These are phyloP conservation scores for Dermolepida albohirtum DNA, from an alignment of 2,888 invertebrate genomes.

Conservation along the genomic window DNA sequence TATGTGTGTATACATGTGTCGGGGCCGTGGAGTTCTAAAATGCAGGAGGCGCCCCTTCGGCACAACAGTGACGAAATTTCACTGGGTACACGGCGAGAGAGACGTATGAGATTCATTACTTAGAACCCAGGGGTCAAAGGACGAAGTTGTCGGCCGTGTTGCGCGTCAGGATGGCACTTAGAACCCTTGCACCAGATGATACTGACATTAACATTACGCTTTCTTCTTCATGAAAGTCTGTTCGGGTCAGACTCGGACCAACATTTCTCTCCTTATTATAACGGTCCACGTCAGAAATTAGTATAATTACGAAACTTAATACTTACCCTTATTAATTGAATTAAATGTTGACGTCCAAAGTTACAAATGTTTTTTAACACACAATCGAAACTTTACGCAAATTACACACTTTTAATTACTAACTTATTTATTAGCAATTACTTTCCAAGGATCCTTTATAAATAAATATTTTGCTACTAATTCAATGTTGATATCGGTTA, in stretches of 20 bases:
- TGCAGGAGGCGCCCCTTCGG: slow-evolving; percentile 38
- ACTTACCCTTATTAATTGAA: background rate
- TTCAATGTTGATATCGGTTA: too few relatives aligned
- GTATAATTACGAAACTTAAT: slow-evolving; percentile 4
- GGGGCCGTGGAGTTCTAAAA: slow-evolving; percentile 27
- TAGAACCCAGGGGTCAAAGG: slow-evolving; percentile 48
- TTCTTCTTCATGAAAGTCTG: slow-evolving; percentile 21
- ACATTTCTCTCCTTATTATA: slow-evolving; percentile 17
- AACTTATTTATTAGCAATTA: too few relatives aligned
- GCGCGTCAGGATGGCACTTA: slow-evolving; percentile 45
- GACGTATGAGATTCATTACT: slow-evolving; percentile 50
- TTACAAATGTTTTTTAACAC: background rate
- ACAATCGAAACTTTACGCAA: background rate
- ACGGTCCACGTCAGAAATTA: slow-evolving; percentile 7
- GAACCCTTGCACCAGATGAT: slow-evolving; percentile 39
- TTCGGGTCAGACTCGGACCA: slow-evolving; percentile 6
- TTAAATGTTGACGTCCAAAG: background rate
- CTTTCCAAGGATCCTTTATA: too few relatives aligned
- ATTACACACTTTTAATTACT: too few relatives aligned
- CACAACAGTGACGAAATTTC: slow-evolving; percentile 48
- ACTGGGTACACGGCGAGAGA: slow-evolving; percentile 41
- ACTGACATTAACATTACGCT: slow-evolving; percentile 37
- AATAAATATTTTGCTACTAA: too few relatives aligned
- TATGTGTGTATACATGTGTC: slow-evolving; percentile 12
- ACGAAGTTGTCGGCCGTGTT: slow-evolving; percentile 49